Base-by-base conservation (phyloP, 2,888 invertebrate species). In the Adelognathus sp. region DNA sequence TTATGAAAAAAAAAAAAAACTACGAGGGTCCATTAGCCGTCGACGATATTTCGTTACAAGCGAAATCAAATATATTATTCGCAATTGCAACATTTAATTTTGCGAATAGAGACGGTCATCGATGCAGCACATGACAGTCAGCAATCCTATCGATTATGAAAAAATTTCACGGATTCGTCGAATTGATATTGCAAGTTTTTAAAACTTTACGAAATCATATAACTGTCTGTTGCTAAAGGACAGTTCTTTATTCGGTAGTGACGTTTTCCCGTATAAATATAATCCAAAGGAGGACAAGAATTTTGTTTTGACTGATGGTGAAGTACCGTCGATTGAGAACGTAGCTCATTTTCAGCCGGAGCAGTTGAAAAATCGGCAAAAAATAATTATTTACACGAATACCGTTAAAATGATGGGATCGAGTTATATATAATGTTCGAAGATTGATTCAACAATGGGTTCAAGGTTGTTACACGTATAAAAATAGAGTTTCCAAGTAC, bases 401-500 rank as follows among this genome's bases (percentile, higher is more conserved):
- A 50, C 33, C 36, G 24, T 27, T 33, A 21, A 33, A 46, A 5
- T 3, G 33, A 24, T 16, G 56, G 14, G 24, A 66, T 66, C 46
- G 58, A 41, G 36, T 46, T 58, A 46, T 46, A 41, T 66, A n/a
- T 66, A 44, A 56, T 64, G 21, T 50, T 64, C 50, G 18, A 31
- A 36, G 24, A 64, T 33, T 36, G 58, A 73, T 46, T 73, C 27
- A 44, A 73, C 21, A 9, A 64, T 58, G 24, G 64, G 54, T 64
- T 63, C 54, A 56, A 44, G 36, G 56, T 67, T 50, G 60, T 29
- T 74, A 44, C 33, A 9, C 27, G 56, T 36, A 64, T 36, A 58
- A 63, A 33, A 58, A 46, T 36, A 29, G 27, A 27, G 39, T 60
- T 74, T 36, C 41, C 56, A 76, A 70, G 70, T 70, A 76, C 76